Evolutionary conservation across 2,888 invertebrate species (phyloP).

Genomic region (Cheilosia variabilis): DNA sequence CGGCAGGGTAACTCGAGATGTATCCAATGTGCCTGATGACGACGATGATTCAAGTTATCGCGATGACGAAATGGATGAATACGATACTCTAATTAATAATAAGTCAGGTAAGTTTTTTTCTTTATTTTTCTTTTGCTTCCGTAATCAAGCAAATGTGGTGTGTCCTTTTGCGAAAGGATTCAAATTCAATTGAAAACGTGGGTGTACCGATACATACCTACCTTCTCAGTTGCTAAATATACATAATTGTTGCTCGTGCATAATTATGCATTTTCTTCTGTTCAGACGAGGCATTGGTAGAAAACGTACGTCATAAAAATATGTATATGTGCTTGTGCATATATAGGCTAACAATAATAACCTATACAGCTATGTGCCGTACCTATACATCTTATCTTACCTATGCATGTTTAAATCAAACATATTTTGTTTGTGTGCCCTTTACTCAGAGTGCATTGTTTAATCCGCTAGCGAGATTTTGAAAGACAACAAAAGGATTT

Average conservation of each 20-base stretch:
- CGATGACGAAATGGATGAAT: constrained; percentile 82
- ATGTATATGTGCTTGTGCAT: no score
- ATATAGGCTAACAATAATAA: no score
- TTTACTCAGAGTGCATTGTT: constrained; percentile 19
- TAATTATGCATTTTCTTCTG: no score
- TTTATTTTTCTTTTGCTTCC: neutral
- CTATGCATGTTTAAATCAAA: neutral
- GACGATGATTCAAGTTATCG: constrained; percentile 82
- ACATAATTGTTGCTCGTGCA: no score
- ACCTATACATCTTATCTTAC: neutral
- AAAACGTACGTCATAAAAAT: no score
- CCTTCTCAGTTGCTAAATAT: no score
- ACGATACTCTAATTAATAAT: constrained; percentile 82
- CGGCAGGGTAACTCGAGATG: constrained; percentile 78
- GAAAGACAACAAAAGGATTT: constrained; percentile 20
- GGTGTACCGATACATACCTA: no score
- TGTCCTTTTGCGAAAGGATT: no score
- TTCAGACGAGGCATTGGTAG: no score
- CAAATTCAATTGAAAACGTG: no score
- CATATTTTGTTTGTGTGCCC: neutral
- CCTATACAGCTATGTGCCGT: no score
- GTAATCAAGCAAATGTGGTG: no score
- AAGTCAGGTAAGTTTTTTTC: constrained; percentile 81
- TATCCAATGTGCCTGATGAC: constrained; percentile 82
- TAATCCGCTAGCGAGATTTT: neutral